Evolutionary conservation across 2,797 vertebrate genomes (phyloP), one percentile per base, ranked within the genome.

Genomic region (Alosa sapidissima): DNA sequence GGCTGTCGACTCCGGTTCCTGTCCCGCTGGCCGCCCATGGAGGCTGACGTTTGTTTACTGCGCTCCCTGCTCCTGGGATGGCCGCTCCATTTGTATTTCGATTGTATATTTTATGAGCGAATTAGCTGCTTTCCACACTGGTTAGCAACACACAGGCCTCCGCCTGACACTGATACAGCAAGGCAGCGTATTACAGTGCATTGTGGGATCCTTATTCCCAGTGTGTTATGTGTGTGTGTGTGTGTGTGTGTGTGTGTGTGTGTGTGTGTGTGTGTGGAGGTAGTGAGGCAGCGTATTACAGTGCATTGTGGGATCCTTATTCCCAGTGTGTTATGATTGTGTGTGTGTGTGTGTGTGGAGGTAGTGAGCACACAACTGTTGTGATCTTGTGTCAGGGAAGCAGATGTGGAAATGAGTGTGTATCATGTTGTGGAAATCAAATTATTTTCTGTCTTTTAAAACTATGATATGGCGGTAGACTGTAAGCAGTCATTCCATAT

Each of bases 111-210:
- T 89, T 92, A 88, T 87, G 84, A 86, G 84, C 83, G 89, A 88
- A 91, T 93, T 91, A 90, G 87, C 81, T 52, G 81, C 85, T 72
- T 89, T 92, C 89, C 83, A 85, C 86, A 86, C 85, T 88, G 85
- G 91, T 93, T 91, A 92, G 86, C 52, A 68, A 86, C 54, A 75
- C 21, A 81, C 82, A 83, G 88, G 84, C 84, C 87, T 89, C 68
- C 58, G 51, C 3, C 4, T 88, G 88, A 92, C 82, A 65, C 45
- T 82, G 85, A 85, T 88, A 86, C 84, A 89, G 82, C 82, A 52
- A 75, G 84, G 84, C 78, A 87, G 86, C 82, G 28, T 24, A 54
- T 85, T 84, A 84, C 72, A 36, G 21, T 2, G 41, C 8, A 21
- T 78, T 47, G 21, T 41, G 72, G 72, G 41, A 36, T 5, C 36